Percentiles rank a stretch among this genome's conserved stretches.
These are phyloP conservation scores for Caenorhabditis angaria DNA, from an alignment of 2,888 invertebrate species.

Conservation along the genomic window DNA sequence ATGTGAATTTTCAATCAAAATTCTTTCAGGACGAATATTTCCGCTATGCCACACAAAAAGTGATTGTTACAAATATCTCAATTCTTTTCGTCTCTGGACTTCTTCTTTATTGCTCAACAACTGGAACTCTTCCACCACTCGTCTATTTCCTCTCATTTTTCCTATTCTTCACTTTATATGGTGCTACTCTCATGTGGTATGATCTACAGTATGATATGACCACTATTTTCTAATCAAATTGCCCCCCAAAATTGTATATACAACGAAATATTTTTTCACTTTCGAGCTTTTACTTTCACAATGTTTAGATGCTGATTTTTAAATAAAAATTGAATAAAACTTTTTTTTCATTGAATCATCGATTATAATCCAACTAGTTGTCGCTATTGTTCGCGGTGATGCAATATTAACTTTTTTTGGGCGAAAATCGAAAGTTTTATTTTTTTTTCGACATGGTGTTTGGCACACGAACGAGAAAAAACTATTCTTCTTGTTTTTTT, in stretches of 20 bases:
- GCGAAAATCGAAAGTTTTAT: background rate
- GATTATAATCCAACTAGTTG: background rate
- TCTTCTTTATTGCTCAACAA: conserved; percentile 54
- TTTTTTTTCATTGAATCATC: background rate
- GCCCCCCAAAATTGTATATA: background rate
- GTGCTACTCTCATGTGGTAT: conserved; percentile 66
- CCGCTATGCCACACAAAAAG: conserved; percentile 66
- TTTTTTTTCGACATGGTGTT: background rate
- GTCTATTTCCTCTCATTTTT: conserved; percentile 58
- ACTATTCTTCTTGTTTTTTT: background rate
- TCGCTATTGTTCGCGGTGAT: background rate
- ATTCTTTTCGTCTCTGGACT: conserved; percentile 56
- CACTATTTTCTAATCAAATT: conserved; percentile 48
- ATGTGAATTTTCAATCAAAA: background rate
- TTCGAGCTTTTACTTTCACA: background rate
- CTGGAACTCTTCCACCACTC: conserved; percentile 46
- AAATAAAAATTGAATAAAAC: background rate
- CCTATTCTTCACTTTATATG: conserved; percentile 60
- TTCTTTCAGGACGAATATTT: conserved; percentile 67
- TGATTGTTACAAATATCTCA: conserved; percentile 55
- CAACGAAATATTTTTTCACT: too few species aligned
- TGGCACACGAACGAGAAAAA: background rate
- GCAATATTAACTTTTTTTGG: background rate
- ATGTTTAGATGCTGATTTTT: conserved; percentile 3
- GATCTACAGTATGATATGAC: conserved; percentile 70